Conservation (phyloP, 1,140 invertebrate species). For the Ips nitidus region DNA sequence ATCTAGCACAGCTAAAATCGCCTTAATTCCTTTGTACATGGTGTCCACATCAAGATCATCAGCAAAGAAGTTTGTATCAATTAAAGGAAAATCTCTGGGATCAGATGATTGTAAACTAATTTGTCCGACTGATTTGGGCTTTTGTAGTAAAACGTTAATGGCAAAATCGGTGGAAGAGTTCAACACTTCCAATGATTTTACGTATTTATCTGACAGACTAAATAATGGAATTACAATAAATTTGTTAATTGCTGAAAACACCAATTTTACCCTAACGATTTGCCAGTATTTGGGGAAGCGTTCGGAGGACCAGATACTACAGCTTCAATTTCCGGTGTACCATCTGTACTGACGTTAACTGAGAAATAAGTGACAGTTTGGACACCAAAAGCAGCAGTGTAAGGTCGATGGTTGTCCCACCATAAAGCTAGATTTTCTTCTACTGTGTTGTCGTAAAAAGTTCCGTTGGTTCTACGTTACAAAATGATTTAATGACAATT, state of each 20-base stretch:
- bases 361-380: constrained; percentile 20
- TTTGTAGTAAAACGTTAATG: constrained; percentile 61
- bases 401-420: constrained; percentile 16
- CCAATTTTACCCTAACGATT: neutral
- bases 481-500: neutral
- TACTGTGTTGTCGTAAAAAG: constrained; percentile 7
- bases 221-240: neutral
- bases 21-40: constrained; percentile 56
- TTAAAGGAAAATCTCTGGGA: constrained; percentile 74
- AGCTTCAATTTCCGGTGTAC: constrained; percentile 33
- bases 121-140: constrained; percentile 72
- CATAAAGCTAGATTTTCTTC: constrained; percentile 29
- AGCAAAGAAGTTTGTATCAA: constrained; percentile 76
- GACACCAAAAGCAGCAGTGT: constrained; percentile 5
- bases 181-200: constrained; percentile 17
- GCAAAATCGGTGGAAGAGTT: constrained; percentile 38
- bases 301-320: constrained; percentile 11
- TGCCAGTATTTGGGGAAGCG: neutral
- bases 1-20: constrained; percentile 51
- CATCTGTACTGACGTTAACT: constrained; percentile 1
- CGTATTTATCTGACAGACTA: neutral
- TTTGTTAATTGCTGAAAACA: neutral
- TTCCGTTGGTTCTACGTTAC: constrained; percentile 48
- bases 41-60: constrained; percentile 56
- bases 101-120: constrained; percentile 67